Evolutionary conservation across 2,113 vertebrate genomes (phyloP).

Genomic region (Pogonocichla stellata): DNA sequence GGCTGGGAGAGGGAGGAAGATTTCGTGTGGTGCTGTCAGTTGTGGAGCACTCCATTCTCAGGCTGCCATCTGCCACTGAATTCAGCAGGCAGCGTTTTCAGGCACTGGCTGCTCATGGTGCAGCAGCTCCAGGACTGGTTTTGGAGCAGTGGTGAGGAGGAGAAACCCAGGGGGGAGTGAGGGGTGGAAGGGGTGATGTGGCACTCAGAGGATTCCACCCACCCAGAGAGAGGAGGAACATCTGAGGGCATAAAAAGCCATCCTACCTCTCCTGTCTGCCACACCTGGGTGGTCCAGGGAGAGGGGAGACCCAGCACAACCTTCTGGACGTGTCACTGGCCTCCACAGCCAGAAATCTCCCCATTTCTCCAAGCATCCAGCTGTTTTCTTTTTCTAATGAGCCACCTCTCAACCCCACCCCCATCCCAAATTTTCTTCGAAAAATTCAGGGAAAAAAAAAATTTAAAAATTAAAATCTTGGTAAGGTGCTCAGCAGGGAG

Average conservation of each 20-base stretch:
- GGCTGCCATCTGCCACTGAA: conserved; percentile 34
- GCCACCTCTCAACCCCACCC: neutral
- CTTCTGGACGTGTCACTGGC: neutral
- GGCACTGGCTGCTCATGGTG: neutral
- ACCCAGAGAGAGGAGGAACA: neutral
- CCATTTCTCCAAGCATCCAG: neutral
- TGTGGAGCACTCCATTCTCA: conserved; percentile 7
- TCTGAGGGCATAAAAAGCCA: neutral
- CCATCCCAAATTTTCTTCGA: accelerated
- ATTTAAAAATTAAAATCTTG: too few species aligned
- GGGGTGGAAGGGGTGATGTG: neutral
- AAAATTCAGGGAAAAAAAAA: neutral
- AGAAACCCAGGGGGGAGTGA: neutral
- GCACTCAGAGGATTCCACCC: neutral
- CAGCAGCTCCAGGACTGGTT: neutral
- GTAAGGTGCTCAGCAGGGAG: too few species aligned
- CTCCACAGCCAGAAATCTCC: neutral
- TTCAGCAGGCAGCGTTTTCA: neutral
- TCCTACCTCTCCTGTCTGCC: neutral
- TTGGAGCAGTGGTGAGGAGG: neutral
- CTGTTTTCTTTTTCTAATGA: neutral
- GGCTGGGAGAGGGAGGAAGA: neutral
- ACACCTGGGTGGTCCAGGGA: neutral
- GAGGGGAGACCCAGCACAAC: accelerated
- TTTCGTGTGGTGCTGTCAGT: neutral